These are phyloP conservation scores for Helicoverpa armigera DNA, from an alignment of 1,140 invertebrate species.

Conservation along the genomic window DNA sequence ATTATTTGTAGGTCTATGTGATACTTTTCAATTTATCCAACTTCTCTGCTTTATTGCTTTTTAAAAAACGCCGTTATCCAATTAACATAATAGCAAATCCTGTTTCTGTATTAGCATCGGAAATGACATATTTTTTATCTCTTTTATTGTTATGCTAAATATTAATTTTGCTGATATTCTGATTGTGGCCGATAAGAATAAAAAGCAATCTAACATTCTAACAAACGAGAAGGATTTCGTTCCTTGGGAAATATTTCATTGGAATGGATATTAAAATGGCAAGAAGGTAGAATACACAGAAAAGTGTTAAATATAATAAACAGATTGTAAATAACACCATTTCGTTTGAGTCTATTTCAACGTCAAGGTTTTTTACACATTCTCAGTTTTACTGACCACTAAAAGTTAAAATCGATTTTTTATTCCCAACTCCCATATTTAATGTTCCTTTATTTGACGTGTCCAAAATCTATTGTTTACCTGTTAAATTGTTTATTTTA, in stretches of 20 bases:
- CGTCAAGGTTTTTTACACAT: neutral
- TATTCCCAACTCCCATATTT: neutral
- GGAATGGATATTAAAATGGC: neutral
- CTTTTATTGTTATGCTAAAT: neutral
- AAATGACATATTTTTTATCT: slow-evolving; percentile 13
- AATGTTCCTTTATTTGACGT: neutral
- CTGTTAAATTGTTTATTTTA: neutral
- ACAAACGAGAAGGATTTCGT: neutral
- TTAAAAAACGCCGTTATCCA: slow-evolving; percentile 16
- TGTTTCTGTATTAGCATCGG: neutral
- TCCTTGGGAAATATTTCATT: neutral
- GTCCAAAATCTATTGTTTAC: neutral
- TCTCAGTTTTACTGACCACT: neutral
- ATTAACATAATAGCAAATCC: slow-evolving; percentile 22
- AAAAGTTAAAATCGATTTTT: too few relatives aligned
- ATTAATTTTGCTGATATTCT: neutral
- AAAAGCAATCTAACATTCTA: too few relatives aligned
- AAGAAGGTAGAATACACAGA: neutral
- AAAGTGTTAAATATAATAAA: slow-evolving; percentile 6
- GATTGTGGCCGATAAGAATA: neutral
- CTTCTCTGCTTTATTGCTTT: neutral
- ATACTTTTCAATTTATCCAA: neutral
- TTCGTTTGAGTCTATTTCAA: neutral
- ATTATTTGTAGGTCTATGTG: neutral
- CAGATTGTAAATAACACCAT: neutral